Percentiles rank a stretch among this genome's conserved stretches.
Conservation (phyloP, 1,140 invertebrate genomes). For the Dreissena rostriformis region DNA sequence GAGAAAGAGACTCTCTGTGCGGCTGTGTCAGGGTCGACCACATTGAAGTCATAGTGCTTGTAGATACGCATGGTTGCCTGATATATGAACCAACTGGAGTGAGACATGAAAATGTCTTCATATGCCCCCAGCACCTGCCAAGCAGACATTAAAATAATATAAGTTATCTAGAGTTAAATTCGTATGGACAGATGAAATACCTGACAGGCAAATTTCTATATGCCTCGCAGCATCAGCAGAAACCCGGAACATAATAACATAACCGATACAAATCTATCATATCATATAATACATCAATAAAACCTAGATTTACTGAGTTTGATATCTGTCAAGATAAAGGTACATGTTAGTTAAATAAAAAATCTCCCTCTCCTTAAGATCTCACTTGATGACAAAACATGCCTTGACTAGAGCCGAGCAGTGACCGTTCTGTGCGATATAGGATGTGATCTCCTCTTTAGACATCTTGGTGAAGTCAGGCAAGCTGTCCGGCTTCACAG, state of each 20-base stretch:
- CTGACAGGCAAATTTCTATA: no score
- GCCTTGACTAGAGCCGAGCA: conserved; percentile 78
- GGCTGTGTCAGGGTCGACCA: conserved; percentile 68
- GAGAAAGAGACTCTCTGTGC: conserved; percentile 75
- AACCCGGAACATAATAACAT: no score
- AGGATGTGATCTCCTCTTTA: conserved; percentile 58
- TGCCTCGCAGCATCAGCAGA: no score
- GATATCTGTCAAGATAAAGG: no score
- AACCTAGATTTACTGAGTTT: no score
- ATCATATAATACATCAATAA: no score
- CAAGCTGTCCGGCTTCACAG: conserved; percentile 60
- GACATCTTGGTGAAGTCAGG: conserved; percentile 71
- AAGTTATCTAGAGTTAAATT: no score
- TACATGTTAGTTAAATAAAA: no score
- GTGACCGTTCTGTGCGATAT: conserved; percentile 63
- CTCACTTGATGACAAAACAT: not conserved
- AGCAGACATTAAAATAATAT: no score
- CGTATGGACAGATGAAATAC: no score
- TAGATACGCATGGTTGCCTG: conserved; percentile 77
- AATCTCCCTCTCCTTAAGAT: no score
- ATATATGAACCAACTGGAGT: conserved; percentile 80
- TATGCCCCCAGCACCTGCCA: conserved; percentile 72
- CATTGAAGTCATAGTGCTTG: conserved; percentile 80
- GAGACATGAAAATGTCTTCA: conserved; percentile 79
- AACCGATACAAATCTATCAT: no score